These are phyloP conservation scores for Corydoras sp. DNA, from an alignment of 2,113 vertebrate genomes.

Conservation along the genomic window DNA sequence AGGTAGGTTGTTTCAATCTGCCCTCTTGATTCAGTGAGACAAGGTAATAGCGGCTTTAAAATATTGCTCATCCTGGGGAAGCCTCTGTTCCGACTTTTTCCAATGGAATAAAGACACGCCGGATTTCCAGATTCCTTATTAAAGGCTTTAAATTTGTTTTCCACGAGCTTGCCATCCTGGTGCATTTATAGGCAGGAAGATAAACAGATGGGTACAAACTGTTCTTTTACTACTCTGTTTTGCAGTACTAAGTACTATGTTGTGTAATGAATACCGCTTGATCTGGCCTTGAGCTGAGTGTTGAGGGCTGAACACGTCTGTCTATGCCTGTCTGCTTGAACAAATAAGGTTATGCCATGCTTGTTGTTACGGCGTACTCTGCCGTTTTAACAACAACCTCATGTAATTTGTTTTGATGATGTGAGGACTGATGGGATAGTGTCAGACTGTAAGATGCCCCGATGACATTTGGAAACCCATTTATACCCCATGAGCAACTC, in stretches of 20 bases:
- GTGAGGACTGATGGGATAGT: no score
- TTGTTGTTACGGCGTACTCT: slow-evolving; percentile 25
- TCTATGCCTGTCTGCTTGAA: neutral
- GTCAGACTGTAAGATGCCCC: no score
- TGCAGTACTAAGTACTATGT: neutral
- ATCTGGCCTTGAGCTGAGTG: neutral
- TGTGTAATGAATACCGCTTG: neutral
- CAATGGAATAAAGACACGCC: neutral
- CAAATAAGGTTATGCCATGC: neutral
- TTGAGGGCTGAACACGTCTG: neutral
- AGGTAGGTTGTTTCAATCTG: neutral
- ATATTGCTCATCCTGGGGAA: neutral
- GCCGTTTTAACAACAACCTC: no score
- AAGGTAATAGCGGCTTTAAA: slow-evolving; percentile 5
- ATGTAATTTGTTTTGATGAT: no score
- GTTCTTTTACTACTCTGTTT: neutral
- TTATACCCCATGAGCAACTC: no score
- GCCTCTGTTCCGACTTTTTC: neutral
- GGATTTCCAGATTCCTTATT: neutral
- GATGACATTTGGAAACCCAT: no score
- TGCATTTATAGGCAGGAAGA: neutral
- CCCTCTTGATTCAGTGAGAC: slow-evolving; percentile 10
- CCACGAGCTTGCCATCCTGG: neutral
- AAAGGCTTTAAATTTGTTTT: neutral
- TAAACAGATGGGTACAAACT: neutral